A percentile compares a stretch with the other conserved stretches of the same genome.
Evolutionary conservation across 2,888 invertebrate species (phyloP).

Genomic region (Limenitis camilla): DNA sequence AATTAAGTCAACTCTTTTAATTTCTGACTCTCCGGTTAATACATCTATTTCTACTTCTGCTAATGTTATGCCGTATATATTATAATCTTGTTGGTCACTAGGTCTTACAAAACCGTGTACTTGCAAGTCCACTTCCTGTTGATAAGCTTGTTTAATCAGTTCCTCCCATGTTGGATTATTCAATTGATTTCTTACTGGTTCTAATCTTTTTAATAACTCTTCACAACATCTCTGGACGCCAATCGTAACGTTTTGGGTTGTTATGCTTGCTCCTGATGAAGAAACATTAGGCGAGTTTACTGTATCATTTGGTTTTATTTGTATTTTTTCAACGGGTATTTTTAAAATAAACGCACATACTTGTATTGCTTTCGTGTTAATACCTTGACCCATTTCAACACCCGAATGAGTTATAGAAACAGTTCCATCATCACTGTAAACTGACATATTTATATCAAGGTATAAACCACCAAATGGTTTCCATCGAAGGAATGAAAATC

Average conservation of each 20-base stretch:
- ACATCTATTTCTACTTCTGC: slow-evolving; percentile 83
- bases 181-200: slow-evolving; percentile 61
- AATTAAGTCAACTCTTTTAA: slow-evolving; percentile 77
- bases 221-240: slow-evolving; percentile 38
- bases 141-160: slow-evolving; percentile 66
- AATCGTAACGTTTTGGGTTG: slow-evolving; percentile 41
- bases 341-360: slow-evolving; percentile 78
- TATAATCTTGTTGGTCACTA: slow-evolving; percentile 58
- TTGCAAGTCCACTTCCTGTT: slow-evolving; percentile 67
- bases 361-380: slow-evolving; percentile 81
- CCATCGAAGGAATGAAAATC: slow-evolving; percentile 82
- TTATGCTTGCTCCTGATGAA: slow-evolving; percentile 78
- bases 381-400: slow-evolving; percentile 87
- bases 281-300: slow-evolving; percentile 77
- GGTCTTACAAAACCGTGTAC: slow-evolving; percentile 65
- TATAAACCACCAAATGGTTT: slow-evolving; percentile 60
- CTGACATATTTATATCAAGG: slow-evolving; percentile 76
- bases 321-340: slow-evolving; percentile 77
- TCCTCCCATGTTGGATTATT: slow-evolving; percentile 71
- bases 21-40: slow-evolving; percentile 81
- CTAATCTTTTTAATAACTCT: slow-evolving; percentile 34
- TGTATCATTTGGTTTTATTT: slow-evolving; percentile 77
- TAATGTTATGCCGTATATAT: slow-evolving; percentile 73
- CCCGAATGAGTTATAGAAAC: slow-evolving; percentile 83
- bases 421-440: slow-evolving; percentile 82